Percentiles rank a stretch among this genome's conserved stretches.
phyloP scores from a whole-genome alignment of 2,113 vertebrate species.

The Dipodomys stephensi region DNA sequence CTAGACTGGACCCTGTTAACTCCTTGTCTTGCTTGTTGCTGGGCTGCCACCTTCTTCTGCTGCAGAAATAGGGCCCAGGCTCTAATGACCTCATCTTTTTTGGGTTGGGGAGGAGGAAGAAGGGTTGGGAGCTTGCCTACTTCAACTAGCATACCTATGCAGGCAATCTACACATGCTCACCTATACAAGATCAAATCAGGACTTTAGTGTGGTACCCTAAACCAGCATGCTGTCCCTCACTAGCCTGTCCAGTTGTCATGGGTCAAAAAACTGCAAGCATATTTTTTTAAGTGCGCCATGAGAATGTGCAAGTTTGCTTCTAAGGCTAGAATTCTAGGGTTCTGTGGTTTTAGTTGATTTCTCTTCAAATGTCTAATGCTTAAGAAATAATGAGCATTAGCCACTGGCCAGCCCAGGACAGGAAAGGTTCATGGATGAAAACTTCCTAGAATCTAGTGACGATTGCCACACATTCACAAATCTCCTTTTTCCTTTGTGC shows the following conservation, averaged over 20 bases:
- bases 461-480: background rate
- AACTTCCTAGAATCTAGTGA: background rate
- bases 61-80: background rate
- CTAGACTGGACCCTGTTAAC: background rate
- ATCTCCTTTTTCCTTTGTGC: constrained; percentile 28
- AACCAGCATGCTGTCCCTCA: background rate
- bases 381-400: background rate
- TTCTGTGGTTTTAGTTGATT: background rate
- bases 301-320: background rate
- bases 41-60: background rate
- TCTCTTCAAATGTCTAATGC: background rate
- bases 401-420: background rate
- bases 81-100: background rate
- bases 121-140: background rate
- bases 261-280: background rate
- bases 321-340: background rate
- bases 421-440: background rate
- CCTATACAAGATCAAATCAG: background rate
- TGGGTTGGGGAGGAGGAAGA: background rate
- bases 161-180: background rate
- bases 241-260: background rate
- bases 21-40: too few relatives aligned
- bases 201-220: background rate
- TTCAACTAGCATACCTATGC: background rate
- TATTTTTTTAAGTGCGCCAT: background rate